phyloP scores from a whole-genome alignment of 1,140 invertebrate species.

The Triops cancriformis region DNA sequence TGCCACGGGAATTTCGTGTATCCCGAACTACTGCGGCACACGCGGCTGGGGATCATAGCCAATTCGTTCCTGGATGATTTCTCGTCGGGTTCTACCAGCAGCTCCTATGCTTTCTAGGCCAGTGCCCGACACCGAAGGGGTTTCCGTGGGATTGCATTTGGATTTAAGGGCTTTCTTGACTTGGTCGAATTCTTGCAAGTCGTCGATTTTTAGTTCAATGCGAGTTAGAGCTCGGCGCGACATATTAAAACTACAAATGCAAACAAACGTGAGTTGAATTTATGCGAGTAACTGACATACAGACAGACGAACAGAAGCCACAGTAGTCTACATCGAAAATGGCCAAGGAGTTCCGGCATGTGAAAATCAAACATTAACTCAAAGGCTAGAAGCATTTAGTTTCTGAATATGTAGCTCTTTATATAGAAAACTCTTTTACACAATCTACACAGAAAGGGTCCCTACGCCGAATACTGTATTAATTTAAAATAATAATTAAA shows the following conservation, averaged over 20 bases:
- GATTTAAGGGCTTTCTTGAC: slow-evolving; percentile 30
- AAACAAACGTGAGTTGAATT: too few species aligned
- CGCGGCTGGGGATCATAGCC: slow-evolving; percentile 25
- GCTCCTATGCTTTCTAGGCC: background rate
- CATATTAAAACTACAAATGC: slow-evolving; percentile 32
- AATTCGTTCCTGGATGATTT: slow-evolving; percentile 23
- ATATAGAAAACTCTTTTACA: too few species aligned
- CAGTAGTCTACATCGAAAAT: too few species aligned
- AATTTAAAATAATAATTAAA: too few species aligned
- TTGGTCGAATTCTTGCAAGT: slow-evolving; percentile 39
- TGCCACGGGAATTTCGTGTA: background rate
- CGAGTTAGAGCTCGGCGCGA: slow-evolving; percentile 39
- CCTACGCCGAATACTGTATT: too few species aligned
- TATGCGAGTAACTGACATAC: too few species aligned
- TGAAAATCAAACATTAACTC: too few species aligned
- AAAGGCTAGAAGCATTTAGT: too few species aligned
- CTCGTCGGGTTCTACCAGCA: slow-evolving; percentile 12
- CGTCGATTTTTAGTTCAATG: slow-evolving; percentile 41
- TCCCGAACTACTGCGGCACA: slow-evolving; percentile 14
- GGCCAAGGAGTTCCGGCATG: too few species aligned
- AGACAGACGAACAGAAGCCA: too few species aligned
- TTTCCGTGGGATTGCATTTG: background rate
- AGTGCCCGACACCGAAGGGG: background rate
- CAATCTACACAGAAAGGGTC: too few species aligned
- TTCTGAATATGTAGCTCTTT: too few species aligned